A percentile compares a stretch with the other conserved stretches of the same genome.
Conservation (phyloP, 2,888 invertebrate genomes). For the Sphinx pinastri region DNA sequence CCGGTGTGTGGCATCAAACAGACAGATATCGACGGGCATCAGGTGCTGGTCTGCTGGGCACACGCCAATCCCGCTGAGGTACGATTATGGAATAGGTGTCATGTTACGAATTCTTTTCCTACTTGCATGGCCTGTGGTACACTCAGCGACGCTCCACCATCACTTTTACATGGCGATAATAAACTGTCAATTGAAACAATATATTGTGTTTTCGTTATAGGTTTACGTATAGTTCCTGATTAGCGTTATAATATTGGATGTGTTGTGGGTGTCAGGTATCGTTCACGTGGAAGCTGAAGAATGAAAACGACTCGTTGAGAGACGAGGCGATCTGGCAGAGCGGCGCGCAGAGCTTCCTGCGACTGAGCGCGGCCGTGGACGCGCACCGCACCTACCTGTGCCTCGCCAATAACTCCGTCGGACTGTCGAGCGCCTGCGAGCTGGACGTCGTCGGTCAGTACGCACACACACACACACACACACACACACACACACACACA, state of each 20-base stretch:
- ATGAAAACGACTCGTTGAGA: slow-evolving; percentile 90
- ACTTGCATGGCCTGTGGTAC: no score
- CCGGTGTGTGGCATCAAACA: slow-evolving; percentile 93
- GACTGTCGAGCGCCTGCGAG: slow-evolving; percentile 86
- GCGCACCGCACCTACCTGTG: slow-evolving; percentile 91
- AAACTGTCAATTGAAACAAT: no score
- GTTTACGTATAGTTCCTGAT: no score
- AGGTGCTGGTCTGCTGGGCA: slow-evolving; percentile 91
- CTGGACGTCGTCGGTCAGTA: slow-evolving; percentile 76
- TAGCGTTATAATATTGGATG: no score
- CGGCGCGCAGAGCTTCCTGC: slow-evolving; percentile 80
- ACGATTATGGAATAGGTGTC: slow-evolving; percentile 21
- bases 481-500: neutral
- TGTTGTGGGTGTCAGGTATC: slow-evolving; percentile 72
- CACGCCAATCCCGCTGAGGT: slow-evolving; percentile 91
- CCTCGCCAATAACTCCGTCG: slow-evolving; percentile 93
- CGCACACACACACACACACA: neutral
- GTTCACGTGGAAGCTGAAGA: slow-evolving; percentile 93
- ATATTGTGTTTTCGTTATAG: no score
- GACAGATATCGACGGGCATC: slow-evolving; percentile 88
- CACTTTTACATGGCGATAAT: no score
- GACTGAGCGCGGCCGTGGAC: slow-evolving; percentile 67
- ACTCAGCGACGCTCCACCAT: no score
- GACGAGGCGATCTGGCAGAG: slow-evolving; percentile 81
- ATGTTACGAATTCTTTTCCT: no score